A percentile compares a stretch with the other conserved stretches of the same genome.
Evolutionary conservation across 2,888 invertebrate species (phyloP).

Genomic region (Apantesis nais): DNA sequence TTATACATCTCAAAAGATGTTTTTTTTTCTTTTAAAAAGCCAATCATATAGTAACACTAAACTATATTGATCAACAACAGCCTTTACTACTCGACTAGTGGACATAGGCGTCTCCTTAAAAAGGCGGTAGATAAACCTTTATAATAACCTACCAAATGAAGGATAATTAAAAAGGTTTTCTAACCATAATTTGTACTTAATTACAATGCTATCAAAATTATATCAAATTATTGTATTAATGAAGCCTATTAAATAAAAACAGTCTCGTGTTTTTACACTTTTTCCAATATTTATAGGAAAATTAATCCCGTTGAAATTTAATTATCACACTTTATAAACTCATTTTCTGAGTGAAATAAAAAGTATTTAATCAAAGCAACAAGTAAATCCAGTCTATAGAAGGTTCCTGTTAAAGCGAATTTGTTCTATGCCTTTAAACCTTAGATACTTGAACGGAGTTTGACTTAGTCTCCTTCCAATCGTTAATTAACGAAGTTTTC

Average conservation of each 20-base stretch:
- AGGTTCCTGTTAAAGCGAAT: conserved; percentile 24
- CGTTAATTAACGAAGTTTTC: conserved; percentile 47
- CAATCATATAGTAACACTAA: no score
- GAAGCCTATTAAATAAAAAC: neutral
- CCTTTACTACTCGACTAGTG: no score
- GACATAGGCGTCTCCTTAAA: no score
- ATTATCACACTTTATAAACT: conserved; percentile 8
- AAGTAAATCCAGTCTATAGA: conserved; percentile 20
- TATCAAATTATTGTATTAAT: neutral
- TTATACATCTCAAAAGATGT: no score
- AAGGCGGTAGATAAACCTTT: no score
- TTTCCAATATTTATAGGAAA: neutral
- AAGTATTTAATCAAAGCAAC: conserved; percentile 26
- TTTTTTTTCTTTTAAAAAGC: no score
- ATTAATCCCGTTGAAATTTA: conserved; percentile 1
- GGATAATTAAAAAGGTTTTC: no score
- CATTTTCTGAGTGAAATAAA: conserved; percentile 11
- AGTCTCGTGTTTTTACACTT: neutral
- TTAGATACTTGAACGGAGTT: conserved; percentile 36
- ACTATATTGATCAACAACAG: no score
- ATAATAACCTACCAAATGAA: no score
- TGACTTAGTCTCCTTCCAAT: conserved; percentile 26
- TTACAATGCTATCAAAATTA: neutral
- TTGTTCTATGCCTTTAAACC: conserved; percentile 32
- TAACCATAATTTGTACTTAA: no score